Conservation (phyloP, 2,797 vertebrate species). For the Cynodonichthys magdalenae region DNA sequence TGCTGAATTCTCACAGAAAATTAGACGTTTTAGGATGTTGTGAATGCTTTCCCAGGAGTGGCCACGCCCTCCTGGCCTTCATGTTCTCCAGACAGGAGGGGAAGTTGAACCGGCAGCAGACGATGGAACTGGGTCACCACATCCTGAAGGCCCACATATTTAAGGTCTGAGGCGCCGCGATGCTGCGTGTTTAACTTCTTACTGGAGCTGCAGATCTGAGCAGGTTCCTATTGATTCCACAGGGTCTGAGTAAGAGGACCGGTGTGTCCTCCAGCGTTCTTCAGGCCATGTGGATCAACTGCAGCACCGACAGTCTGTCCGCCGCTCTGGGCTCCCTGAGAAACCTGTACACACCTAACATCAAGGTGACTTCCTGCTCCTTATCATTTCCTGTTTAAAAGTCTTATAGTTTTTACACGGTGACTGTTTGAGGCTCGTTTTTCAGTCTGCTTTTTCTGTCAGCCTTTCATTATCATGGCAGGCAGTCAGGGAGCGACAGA, state of each 20-base stretch:
- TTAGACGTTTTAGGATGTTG: neutral
- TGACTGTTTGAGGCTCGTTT: neutral
- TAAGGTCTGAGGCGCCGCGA: constrained; percentile 81
- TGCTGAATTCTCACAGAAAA: too few species aligned
- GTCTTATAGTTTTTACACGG: neutral
- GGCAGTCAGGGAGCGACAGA: too few species aligned
- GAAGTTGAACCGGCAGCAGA: constrained; percentile 97
- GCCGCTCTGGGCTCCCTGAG: constrained; percentile 94
- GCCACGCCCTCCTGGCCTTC: constrained; percentile 96
- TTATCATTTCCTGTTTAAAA: too few species aligned
- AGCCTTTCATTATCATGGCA: too few species aligned
- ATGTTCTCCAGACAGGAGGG: constrained; percentile 98
- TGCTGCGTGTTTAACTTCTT: neutral
- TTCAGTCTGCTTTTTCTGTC: too few species aligned
- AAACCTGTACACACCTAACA: constrained; percentile 97
- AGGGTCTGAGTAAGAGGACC: constrained; percentile 96
- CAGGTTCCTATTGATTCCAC: constrained; percentile 53
- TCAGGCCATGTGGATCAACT: constrained; percentile 96
- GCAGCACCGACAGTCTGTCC: constrained; percentile 94
- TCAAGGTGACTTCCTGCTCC: constrained; percentile 84
- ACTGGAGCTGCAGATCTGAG: constrained; percentile 64
- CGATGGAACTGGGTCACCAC: constrained; percentile 98
- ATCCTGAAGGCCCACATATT: constrained; percentile 99
- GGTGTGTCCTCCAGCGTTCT: constrained; percentile 97
- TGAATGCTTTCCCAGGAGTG: constrained; percentile 82